Evolutionary conservation across 2,797 vertebrate genomes (phyloP).

Genomic region (Taeniopygia guttata): DNA sequence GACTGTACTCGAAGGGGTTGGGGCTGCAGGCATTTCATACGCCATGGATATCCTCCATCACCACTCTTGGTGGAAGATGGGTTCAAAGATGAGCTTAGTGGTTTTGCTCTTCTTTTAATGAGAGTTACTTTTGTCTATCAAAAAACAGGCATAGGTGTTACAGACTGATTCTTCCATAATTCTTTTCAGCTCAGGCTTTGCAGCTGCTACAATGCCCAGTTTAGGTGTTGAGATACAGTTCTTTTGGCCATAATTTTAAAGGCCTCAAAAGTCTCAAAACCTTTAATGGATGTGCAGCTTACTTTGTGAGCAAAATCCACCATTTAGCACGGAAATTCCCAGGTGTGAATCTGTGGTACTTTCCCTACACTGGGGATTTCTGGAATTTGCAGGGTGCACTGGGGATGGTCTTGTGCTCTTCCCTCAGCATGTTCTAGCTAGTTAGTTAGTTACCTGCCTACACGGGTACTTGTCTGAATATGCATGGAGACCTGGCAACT

Average conservation of each 20-base stretch:
- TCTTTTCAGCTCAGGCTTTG: not conserved
- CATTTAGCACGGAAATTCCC: not conserved
- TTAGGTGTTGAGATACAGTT: not conserved
- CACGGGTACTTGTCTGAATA: not conserved
- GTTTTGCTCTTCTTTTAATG: not conserved
- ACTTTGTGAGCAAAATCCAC: not conserved
- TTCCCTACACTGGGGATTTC: not conserved
- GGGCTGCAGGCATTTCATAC: not conserved
- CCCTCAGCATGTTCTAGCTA: not conserved
- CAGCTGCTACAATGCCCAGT: not conserved
- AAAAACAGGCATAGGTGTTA: not conserved
- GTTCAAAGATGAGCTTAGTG: not conserved
- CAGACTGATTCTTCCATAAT: not conserved
- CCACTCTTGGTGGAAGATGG: not conserved
- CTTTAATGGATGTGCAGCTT: not conserved
- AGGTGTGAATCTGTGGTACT: not conserved
- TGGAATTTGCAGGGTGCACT: not conserved
- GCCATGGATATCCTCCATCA: not conserved
- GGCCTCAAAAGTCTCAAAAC: not conserved
- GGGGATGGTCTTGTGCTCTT: not conserved
- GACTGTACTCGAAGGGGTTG: not conserved
- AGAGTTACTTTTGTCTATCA: accelerated
- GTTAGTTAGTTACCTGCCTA: not conserved
- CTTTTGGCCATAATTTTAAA: not conserved
- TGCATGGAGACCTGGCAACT: not conserved